Base-by-base conservation (phyloP, 92 coral and sea anemone species). In the Paramuricea clavata region DNA sequence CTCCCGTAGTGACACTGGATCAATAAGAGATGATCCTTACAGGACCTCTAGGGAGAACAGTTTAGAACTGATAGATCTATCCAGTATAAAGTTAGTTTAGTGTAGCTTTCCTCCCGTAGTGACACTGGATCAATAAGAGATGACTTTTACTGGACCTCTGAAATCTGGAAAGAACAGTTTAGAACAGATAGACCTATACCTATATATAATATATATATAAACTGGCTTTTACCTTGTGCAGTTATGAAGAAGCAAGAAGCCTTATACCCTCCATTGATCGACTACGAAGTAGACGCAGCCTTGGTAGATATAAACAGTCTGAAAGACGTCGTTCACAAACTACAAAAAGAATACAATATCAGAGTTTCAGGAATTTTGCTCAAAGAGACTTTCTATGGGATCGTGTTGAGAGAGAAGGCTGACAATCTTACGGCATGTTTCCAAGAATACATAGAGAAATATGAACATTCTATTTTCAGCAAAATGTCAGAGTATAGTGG, bases 291-390 rank as follows among this genome's bases (percentile, higher is more conserved):
- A 9, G 94, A 89, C 17, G 98, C 92, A 2, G 95, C 98, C 34
- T 64, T 96, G 25, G 87, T 94, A 35, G 98, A 96, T 73, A 91
- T 95, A 7, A 95, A 96, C 54, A 92, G 95, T 17, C 86, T 96
- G 21, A 91, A 91, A 75, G 87, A 92, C 52, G 89, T 90, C 61
- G 82, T 90, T 12, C 68, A 78, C 47, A 42, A 69, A 5, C 85
- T 95, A n/a, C 83, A 60, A 35, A 85, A 86, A 19, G 76, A 89
- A 54, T 91, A 94, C 77, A 93, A 94, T 67, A 91, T 94, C 17
- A 81, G 81, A 74, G 91, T 82, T 9, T 56, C 83, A 34, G 83
- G 90, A 30, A 89, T 95, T 6, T 81, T 96, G 9, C 90, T 36
- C 42, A 96, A 88, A 16, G 89, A 88, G n/a, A 85, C 92, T 50